phyloP scores from a whole-genome alignment of 2,113 vertebrate genomes.

The Corvus hawaiiensis region DNA sequence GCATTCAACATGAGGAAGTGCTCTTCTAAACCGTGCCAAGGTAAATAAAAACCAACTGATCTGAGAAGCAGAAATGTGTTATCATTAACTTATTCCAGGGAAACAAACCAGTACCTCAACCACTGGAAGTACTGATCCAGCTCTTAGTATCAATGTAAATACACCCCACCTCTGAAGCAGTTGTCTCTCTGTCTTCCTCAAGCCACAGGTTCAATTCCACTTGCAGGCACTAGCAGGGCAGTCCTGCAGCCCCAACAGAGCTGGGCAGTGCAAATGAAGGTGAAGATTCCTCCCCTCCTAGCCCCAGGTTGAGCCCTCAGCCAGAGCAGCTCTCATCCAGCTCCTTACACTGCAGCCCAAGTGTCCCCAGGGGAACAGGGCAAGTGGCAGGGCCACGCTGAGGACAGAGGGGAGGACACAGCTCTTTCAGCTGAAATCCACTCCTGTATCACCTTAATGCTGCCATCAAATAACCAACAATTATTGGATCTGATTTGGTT shows the following conservation, averaged over 20 bases:
- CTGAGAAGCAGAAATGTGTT: not conserved
- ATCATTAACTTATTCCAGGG: not conserved
- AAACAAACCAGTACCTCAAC: not conserved
- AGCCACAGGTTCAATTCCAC: not conserved
- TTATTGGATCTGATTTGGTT: not conserved
- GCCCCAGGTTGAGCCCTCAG: not conserved
- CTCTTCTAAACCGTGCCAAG: not conserved
- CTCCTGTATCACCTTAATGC: not conserved
- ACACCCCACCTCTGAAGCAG: not conserved
- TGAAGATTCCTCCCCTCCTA: not conserved
- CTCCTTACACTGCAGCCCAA: not conserved
- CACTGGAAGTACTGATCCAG: not conserved
- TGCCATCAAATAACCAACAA: not conserved
- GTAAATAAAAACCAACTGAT: not conserved
- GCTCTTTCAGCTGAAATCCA: not conserved
- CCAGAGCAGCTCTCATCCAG: not conserved
- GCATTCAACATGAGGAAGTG: not conserved
- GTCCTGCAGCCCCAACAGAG: not conserved
- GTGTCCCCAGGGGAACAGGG: not conserved
- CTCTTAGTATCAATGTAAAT: accelerated
- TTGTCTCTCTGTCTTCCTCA: not conserved
- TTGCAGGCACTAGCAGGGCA: not conserved
- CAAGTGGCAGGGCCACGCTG: not conserved
- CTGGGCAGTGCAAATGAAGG: not conserved
- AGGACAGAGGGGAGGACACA: not conserved